Percentiles rank a stretch among this genome's conserved stretches.
These are phyloP conservation scores for Gymnoscopelus braueri DNA, from an alignment of 2,797 vertebrate species.

Conservation along the genomic window DNA sequence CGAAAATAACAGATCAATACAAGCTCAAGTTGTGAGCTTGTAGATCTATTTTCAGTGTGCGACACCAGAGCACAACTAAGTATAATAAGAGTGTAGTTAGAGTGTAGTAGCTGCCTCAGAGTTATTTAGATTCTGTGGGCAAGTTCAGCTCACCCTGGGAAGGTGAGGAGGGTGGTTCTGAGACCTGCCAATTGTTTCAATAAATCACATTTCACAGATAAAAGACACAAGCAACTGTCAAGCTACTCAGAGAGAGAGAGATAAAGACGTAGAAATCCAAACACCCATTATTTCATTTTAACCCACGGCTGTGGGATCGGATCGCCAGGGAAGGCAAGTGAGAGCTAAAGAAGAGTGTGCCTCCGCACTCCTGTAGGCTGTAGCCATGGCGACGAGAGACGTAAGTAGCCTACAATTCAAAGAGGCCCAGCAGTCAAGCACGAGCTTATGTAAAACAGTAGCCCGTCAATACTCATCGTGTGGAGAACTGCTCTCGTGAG, in stretches of 20 bases:
- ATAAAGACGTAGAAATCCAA: slow-evolving; percentile 49
- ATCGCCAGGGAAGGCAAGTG: slow-evolving; percentile 57
- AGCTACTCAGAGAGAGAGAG: slow-evolving; percentile 22
- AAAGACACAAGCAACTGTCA: slow-evolving; percentile 25
- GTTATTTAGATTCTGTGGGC: too few relatives aligned
- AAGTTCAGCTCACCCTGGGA: not conserved
- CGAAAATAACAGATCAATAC: too few relatives aligned
- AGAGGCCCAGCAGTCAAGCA: slow-evolving; percentile 70
- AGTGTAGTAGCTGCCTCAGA: too few relatives aligned
- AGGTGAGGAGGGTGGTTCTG: not conserved
- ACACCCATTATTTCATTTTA: slow-evolving; percentile 59
- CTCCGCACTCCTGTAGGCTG: slow-evolving; percentile 78
- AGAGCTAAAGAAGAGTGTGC: slow-evolving; percentile 58
- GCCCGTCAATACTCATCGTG: slow-evolving; percentile 36
- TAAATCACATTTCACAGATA: slow-evolving; percentile 23
- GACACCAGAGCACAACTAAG: too few relatives aligned
- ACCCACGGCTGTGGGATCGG: slow-evolving; percentile 59
- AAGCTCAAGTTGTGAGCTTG: too few relatives aligned
- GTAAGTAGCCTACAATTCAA: slow-evolving; percentile 69
- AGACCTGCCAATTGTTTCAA: slow-evolving; percentile 2
- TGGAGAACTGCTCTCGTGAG: slow-evolving; percentile 38
- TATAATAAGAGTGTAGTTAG: too few relatives aligned
- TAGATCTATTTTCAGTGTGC: not conserved
- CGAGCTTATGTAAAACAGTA: slow-evolving; percentile 76
- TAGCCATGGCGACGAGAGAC: slow-evolving; percentile 78